Evolutionary conservation across 35 echinoderm and acorn worm species (phyloP).

Genomic region (Chiridota heheva): DNA sequence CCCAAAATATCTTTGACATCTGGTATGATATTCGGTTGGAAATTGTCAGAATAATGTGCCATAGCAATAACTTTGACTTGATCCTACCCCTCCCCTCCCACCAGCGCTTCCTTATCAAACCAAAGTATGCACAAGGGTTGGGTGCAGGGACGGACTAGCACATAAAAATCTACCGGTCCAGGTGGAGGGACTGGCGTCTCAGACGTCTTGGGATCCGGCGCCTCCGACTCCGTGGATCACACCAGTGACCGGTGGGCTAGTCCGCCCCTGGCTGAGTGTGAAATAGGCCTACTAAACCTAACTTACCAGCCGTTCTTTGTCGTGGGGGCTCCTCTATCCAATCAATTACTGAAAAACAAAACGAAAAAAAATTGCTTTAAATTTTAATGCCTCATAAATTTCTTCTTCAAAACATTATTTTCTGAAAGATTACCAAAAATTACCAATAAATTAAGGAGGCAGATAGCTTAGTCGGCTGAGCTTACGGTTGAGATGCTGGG

Average conservation of each 20-base stretch:
- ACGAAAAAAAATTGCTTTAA: neutral
- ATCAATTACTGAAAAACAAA: constrained; percentile 51
- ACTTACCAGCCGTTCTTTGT: constrained; percentile 55
- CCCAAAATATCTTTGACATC: no score
- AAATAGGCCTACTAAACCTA: neutral
- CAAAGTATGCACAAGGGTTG: neutral
- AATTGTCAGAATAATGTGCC: no score
- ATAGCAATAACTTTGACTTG: no score
- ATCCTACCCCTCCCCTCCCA: neutral
- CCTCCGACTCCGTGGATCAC: neutral
- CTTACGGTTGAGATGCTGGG: no score
- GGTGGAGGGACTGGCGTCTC: no score
- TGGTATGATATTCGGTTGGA: no score
- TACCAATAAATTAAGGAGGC: no score
- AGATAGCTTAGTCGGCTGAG: no score
- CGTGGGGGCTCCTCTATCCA: constrained; percentile 53
- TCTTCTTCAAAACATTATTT: neutral
- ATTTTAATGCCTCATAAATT: neutral
- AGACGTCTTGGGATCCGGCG: neutral
- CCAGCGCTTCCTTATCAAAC: no score
- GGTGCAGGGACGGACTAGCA: neutral
- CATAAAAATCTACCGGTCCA: no score
- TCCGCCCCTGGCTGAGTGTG: neutral
- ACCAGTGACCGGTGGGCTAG: neutral
- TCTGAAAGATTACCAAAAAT: no score